Evolutionary conservation across 2,888 invertebrate genomes (phyloP).

Genomic region (Plemyria rubiginata): DNA sequence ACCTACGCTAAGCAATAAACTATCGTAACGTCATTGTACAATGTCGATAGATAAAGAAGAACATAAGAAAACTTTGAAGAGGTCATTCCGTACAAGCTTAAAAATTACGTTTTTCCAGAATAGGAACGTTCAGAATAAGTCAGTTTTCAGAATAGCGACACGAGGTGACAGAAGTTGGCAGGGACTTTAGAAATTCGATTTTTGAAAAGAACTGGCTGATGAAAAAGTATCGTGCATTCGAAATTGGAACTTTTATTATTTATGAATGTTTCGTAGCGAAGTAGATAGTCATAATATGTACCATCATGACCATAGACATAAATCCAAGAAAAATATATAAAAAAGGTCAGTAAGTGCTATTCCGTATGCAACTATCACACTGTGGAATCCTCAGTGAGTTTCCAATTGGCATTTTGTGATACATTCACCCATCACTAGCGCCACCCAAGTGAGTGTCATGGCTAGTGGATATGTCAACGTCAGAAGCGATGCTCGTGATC

Average conservation of each 20-base stretch:
- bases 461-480: too few species aligned
- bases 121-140: slow-evolving; percentile 5
- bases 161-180: slow-evolving; percentile 3
- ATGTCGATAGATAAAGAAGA: neutral
- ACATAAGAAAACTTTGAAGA: slow-evolving; percentile 14
- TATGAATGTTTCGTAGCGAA: too few species aligned
- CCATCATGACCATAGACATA: too few species aligned
- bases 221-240: slow-evolving; percentile 25
- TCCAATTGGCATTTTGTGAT: too few species aligned
- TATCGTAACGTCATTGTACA: neutral
- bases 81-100: slow-evolving; percentile 11
- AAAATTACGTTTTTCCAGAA: slow-evolving; percentile 1
- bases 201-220: slow-evolving; percentile 37
- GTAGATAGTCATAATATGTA: too few species aligned
- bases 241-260: slow-evolving; percentile 20
- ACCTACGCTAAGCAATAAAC: neutral
- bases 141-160: slow-evolving; percentile 2
- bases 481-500: too few species aligned
- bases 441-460: too few species aligned
- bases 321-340: too few species aligned
- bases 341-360: too few species aligned
- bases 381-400: too few species aligned
- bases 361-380: too few species aligned
- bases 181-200: slow-evolving; percentile 10
- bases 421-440: too few species aligned